Percentiles rank a stretch among this genome's conserved stretches.
Evolutionary conservation across 1,140 invertebrate species (phyloP).

Genomic region (Sinella curviseta): DNA sequence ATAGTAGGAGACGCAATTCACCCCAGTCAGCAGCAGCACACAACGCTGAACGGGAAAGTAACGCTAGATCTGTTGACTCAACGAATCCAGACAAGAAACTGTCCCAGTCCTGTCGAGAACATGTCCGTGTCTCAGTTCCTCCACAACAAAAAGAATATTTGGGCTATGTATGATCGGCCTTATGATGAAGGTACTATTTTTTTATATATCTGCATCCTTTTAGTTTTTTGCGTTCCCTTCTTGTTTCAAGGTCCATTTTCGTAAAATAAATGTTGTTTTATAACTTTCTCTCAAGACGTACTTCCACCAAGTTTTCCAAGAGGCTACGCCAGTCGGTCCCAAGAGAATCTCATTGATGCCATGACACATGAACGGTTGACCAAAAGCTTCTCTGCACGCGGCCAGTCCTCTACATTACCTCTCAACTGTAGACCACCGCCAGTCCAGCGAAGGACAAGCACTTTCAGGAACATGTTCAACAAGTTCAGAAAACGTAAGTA

Average conservation of each 20-base stretch:
- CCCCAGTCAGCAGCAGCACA: neutral
- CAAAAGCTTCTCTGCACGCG: conserved; percentile 36
- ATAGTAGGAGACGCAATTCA: neutral
- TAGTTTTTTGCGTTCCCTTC: too few species aligned
- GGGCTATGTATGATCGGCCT: conserved; percentile 34
- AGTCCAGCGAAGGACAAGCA: conserved; percentile 31
- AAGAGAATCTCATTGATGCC: conserved; percentile 45
- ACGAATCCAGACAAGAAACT: conserved; percentile 1
- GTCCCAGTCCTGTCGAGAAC: conserved; percentile 12
- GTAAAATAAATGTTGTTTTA: neutral
- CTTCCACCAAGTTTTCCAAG: conserved; percentile 28
- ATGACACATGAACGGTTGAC: conserved; percentile 36
- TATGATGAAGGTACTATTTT: conserved; percentile 37
- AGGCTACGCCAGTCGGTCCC: conserved; percentile 37
- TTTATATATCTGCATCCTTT: too few species aligned
- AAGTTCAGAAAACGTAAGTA: conserved; percentile 38
- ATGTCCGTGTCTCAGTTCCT: conserved; percentile 23
- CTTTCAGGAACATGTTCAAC: conserved; percentile 46
- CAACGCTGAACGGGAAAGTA: neutral
- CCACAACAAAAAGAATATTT: conserved; percentile 34
- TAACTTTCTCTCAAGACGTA: neutral
- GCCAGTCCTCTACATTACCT: conserved; percentile 45
- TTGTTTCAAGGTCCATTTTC: neutral
- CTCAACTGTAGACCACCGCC: conserved; percentile 42
- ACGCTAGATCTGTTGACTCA: neutral